Evolutionary conservation across 1,140 invertebrate species (phyloP).

Genomic region (Aporrectodea caliginosa): DNA sequence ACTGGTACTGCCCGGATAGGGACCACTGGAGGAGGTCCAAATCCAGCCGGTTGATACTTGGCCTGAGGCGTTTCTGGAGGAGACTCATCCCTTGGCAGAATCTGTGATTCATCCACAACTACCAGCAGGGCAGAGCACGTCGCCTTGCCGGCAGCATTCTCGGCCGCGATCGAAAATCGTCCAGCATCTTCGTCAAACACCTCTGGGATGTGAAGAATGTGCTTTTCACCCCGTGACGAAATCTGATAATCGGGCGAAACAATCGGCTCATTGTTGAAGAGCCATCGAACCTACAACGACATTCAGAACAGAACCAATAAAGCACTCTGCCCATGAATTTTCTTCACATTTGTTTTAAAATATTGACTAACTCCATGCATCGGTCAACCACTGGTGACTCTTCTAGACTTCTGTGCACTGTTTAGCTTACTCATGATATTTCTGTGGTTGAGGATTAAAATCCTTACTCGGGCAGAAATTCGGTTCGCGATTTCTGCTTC

Average conservation of each 20-base stretch:
- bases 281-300: constrained; percentile 64
- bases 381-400: too few relatives aligned
- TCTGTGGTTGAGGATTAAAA: too few relatives aligned
- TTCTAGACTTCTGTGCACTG: too few relatives aligned
- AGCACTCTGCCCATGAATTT: too few relatives aligned
- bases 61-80: constrained; percentile 22
- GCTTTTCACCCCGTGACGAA: constrained; percentile 66
- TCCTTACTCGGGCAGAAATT: too few relatives aligned
- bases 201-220: constrained; percentile 62
- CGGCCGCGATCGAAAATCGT: constrained; percentile 53
- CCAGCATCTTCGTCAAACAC: constrained; percentile 54
- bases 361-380: too few relatives aligned
- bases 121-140: constrained; percentile 55
- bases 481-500: too few relatives aligned
- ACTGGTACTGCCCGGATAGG: neutral
- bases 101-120: constrained; percentile 56
- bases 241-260: constrained; percentile 67
- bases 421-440: too few relatives aligned
- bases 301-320: constrained; percentile 1
- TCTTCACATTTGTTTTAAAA: too few relatives aligned
- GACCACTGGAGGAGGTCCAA: neutral
- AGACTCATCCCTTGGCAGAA: constrained; percentile 13
- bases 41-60: neutral
- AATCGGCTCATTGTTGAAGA: constrained; percentile 67
- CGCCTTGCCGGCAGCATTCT: constrained; percentile 57